Percentiles rank a stretch among this genome's conserved stretches.
phyloP scores from a whole-genome alignment of 2,888 invertebrate genomes.

The Agrotis exclamationis region DNA sequence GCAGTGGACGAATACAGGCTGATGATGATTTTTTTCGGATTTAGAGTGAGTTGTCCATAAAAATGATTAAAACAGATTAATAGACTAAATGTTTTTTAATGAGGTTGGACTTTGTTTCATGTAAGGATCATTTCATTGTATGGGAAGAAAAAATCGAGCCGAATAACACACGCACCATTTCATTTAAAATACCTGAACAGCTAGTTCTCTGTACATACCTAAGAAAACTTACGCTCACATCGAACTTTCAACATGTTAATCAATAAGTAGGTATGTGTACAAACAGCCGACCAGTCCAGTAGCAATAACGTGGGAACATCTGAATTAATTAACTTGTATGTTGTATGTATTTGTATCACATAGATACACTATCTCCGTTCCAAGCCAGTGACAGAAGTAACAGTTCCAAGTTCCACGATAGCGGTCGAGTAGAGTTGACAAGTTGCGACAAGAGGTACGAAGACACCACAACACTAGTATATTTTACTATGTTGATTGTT shows the following conservation, averaged over 20 bases:
- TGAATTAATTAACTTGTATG: constrained; percentile 44
- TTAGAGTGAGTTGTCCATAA: too few species aligned
- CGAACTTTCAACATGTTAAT: not conserved
- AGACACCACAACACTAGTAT: constrained; percentile 1
- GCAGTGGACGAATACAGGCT: too few species aligned
- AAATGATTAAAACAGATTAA: too few species aligned
- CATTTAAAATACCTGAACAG: too few species aligned
- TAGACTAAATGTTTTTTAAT: too few species aligned
- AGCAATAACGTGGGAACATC: constrained; percentile 20
- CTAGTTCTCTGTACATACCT: too few species aligned
- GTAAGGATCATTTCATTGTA: too few species aligned
- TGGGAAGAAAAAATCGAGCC: too few species aligned
- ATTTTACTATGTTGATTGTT: constrained; percentile 33
- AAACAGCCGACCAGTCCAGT: not conserved
- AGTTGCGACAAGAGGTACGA: constrained; percentile 28
- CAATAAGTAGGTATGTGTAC: not conserved
- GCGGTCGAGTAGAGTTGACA: constrained; percentile 25
- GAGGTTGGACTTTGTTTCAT: too few species aligned
- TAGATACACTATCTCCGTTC: constrained; percentile 29
- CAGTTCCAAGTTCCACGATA: constrained; percentile 36
- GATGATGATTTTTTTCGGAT: too few species aligned
- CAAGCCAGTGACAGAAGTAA: constrained; percentile 24
- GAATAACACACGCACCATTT: too few species aligned
- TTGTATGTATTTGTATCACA: constrained; percentile 37
- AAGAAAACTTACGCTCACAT: not conserved